Evolutionary conservation across 1,140 invertebrate species (phyloP).

Genomic region (Maniola jurtina): DNA sequence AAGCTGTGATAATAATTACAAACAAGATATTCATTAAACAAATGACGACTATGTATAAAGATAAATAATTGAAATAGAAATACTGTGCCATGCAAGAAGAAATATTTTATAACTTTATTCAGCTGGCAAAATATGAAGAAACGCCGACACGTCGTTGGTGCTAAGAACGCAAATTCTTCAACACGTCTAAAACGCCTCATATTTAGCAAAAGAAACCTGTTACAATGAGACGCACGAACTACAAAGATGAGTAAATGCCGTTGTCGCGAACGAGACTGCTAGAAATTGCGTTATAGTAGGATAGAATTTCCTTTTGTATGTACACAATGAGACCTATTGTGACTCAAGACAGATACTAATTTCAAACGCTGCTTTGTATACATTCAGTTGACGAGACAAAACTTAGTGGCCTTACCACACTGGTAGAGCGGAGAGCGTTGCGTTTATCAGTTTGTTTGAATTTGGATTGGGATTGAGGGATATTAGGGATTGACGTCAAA

Average conservation of each 20-base stretch:
- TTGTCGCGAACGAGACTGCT: slow-evolving; percentile 37
- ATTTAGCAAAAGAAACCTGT: slow-evolving; percentile 29
- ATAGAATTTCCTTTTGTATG: slow-evolving; percentile 42
- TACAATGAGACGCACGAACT: slow-evolving; percentile 19
- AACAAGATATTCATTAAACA: no score
- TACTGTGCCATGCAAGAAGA: not conserved
- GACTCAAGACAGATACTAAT: slow-evolving; percentile 48
- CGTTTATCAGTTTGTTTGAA: no score
- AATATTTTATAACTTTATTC: not conserved
- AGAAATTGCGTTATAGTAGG: slow-evolving; percentile 49
- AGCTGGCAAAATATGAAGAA: not conserved
- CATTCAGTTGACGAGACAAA: slow-evolving; percentile 31
- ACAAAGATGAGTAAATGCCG: slow-evolving; percentile 39
- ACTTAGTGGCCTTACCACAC: slow-evolving; percentile 3
- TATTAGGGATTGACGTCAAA: no score
- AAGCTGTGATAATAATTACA: no score
- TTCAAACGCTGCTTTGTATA: slow-evolving; percentile 36
- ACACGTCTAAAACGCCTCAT: not conserved
- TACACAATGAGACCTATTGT: slow-evolving; percentile 44
- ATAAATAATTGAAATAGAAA: not conserved
- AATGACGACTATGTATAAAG: no score
- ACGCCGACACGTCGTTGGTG: not conserved
- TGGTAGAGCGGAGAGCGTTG: not conserved
- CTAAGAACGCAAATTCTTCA: slow-evolving; percentile 2
- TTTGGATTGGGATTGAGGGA: no score